Evolutionary conservation across 2,113 vertebrate genomes (phyloP), one percentile per base, ranked within the genome.

Genomic region (Paralichthys olivaceus): DNA sequence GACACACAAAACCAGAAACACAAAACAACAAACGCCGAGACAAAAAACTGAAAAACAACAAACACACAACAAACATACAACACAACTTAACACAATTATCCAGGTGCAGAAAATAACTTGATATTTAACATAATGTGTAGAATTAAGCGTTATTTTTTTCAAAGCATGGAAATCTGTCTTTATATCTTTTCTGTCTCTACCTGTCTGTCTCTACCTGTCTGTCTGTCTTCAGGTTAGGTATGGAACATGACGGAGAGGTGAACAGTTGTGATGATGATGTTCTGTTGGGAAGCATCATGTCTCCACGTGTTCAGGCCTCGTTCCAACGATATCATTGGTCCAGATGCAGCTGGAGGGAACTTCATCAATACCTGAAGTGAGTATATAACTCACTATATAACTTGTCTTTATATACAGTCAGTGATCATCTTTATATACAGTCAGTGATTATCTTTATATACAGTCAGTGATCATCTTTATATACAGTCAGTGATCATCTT

Each of bases 241-340:
- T 99, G 98, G 95, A 98, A 81, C 98, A 99, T 0, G 97, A 99
- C 0, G 97, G 98, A 0, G 97, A 98, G 87, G 97, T 95, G 6
- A 99, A 99, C 81, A 94, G 95, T 26, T 99, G 98, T 0, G 93
- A 90, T 0, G 97, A 99, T 0, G 98, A 99, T 75, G 97, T 99
- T 11, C 91, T 93, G 2, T 88, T 98, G 93, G 98, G 98, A 64
- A 99, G 98, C 91, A 99, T 99, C 93, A 99, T 99, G 98, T 97
- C 98, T 4, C 97, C 98, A 0, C 92, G 96, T 22, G 98, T 99
- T 26, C 97, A 99, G 88, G 98, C 98, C 0, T 96, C 96, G 0
- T 99, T 99, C 88, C 95, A 98, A 55, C 96, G 96, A 57, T 99
- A 98, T 93, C 98, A 98, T 93, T 99, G 98, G 98, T 98, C 97